Conservation (phyloP, 2,113 vertebrate genomes). For the Clarias batrachus region DNA sequence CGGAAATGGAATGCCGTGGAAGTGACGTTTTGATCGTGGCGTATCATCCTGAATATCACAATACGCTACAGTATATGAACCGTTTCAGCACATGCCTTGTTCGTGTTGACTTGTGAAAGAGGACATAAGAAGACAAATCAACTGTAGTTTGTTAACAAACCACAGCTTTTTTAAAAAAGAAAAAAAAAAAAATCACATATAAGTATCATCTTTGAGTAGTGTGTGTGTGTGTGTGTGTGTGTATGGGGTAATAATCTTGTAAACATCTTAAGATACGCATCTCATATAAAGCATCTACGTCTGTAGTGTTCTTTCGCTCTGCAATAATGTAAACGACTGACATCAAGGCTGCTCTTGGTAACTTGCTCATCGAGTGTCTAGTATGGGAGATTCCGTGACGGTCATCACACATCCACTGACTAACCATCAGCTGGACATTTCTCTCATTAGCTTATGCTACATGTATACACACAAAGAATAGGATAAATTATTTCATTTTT, state of each 20-base stretch:
- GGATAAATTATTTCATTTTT: conserved; percentile 49
- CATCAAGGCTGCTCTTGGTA: conserved; percentile 45
- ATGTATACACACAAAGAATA: conserved; percentile 60
- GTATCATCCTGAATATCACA: no score
- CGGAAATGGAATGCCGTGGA: conserved; percentile 5
- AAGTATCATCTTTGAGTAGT: conserved; percentile 51
- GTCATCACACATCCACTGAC: conserved; percentile 39
- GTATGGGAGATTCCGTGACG: conserved; percentile 45
- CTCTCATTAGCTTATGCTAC: conserved; percentile 85
- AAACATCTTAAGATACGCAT: conserved; percentile 63
- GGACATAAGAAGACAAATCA: background rate
- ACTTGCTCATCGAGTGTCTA: conserved; percentile 30
- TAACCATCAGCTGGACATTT: conserved; percentile 36
- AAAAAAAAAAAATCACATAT: conserved; percentile 28
- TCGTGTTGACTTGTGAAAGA: background rate
- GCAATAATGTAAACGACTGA: conserved; percentile 69
- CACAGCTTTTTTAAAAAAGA: background rate
- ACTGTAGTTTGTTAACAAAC: conserved; percentile 11
- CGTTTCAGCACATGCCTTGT: background rate
- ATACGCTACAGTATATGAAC: no score
- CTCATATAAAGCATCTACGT: conserved; percentile 50
- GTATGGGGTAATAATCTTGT: conserved; percentile 60
- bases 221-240: conserved; percentile 14
- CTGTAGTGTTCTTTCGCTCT: conserved; percentile 59
- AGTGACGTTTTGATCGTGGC: background rate